phyloP scores from a whole-genome alignment of 2,888 invertebrate genomes.

The Leucoptera coffeella region DNA sequence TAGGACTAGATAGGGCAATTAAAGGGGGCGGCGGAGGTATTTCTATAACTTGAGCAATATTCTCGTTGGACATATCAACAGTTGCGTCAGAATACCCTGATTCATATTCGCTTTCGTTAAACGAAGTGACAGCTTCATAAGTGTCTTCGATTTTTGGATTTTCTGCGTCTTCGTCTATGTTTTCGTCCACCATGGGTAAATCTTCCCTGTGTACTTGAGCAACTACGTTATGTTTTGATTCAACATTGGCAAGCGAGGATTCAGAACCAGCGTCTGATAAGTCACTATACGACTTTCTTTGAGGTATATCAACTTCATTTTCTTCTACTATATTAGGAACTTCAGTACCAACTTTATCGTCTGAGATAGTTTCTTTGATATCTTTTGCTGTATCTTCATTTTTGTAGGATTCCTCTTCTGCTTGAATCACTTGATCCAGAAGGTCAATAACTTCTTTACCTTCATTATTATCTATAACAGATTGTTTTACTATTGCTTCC shows the following conservation, averaged over 20 bases:
- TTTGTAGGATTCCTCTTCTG: slow-evolving; percentile 34
- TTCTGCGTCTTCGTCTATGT: slow-evolving; percentile 15
- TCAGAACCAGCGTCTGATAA: slow-evolving; percentile 39
- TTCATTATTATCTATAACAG: slow-evolving; percentile 26
- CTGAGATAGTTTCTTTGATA: slow-evolving; percentile 19
- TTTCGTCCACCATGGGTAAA: slow-evolving; percentile 29
- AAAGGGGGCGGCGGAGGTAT: too few relatives aligned
- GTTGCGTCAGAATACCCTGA: slow-evolving; percentile 43
- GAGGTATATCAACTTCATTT: slow-evolving; percentile 6
- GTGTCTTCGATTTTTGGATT: slow-evolving; percentile 11
- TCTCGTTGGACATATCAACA: slow-evolving; percentile 15
- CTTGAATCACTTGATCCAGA: slow-evolving; percentile 41
- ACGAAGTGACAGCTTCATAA: slow-evolving; percentile 23
- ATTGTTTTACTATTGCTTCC: slow-evolving; percentile 14
- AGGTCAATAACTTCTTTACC: slow-evolving; percentile 41
- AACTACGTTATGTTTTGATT: slow-evolving; percentile 51
- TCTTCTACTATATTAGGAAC: too few relatives aligned
- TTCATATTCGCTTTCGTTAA: slow-evolving; percentile 38
- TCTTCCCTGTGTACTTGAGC: slow-evolving; percentile 54
- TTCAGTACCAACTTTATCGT: slow-evolving; percentile 12
- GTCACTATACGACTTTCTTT: slow-evolving; percentile 32
- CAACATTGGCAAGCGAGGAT: slow-evolving; percentile 32
- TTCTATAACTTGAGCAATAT: slow-evolving; percentile 22
- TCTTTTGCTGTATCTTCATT: slow-evolving; percentile 18
- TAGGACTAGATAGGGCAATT: slow-evolving; percentile 12